phyloP scores from a whole-genome alignment of 2,888 invertebrate genomes.

The Andricus curvator region DNA sequence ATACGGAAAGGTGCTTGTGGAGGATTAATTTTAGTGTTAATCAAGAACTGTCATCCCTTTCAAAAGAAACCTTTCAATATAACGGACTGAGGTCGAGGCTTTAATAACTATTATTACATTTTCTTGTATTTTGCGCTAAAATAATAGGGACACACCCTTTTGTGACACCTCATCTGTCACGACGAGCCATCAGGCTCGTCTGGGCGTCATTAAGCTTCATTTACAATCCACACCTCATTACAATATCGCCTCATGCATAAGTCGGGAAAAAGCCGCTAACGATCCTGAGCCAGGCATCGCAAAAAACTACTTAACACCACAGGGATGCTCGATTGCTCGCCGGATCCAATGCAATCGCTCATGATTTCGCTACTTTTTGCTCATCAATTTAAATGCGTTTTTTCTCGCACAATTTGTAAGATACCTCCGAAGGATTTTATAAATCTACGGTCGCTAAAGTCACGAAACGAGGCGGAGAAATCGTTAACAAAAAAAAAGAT shows the following conservation, averaged over 20 bases:
- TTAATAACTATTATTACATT: slow-evolving; percentile 27
- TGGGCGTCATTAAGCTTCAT: slow-evolving; percentile 73
- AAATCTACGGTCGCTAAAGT: slow-evolving; percentile 12
- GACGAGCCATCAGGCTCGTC: slow-evolving; percentile 54
- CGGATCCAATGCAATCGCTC: slow-evolving; percentile 64
- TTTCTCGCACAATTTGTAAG: slow-evolving; percentile 43
- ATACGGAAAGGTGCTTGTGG: neutral
- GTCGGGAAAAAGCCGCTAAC: slow-evolving; percentile 71
- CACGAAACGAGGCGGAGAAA: slow-evolving; percentile 7
- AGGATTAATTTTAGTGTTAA: slow-evolving; percentile 1
- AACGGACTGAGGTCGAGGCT: neutral
- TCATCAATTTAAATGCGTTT: slow-evolving; percentile 66
- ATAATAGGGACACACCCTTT: slow-evolving; percentile 38
- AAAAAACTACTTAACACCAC: slow-evolving; percentile 64
- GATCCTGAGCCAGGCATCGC: slow-evolving; percentile 65
- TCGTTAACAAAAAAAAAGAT: neutral
- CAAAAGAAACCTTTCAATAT: neutral
- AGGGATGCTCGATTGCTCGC: slow-evolving; percentile 57
- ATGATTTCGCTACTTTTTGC: slow-evolving; percentile 71
- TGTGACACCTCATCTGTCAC: slow-evolving; percentile 37
- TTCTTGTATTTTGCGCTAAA: slow-evolving; percentile 33
- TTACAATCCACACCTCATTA: slow-evolving; percentile 76
- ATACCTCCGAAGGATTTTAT: slow-evolving; percentile 14
- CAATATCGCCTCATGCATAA: slow-evolving; percentile 65
- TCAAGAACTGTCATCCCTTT: neutral